Base-by-base conservation (phyloP, 2,113 vertebrate species). In the Pelusios castaneus region DNA sequence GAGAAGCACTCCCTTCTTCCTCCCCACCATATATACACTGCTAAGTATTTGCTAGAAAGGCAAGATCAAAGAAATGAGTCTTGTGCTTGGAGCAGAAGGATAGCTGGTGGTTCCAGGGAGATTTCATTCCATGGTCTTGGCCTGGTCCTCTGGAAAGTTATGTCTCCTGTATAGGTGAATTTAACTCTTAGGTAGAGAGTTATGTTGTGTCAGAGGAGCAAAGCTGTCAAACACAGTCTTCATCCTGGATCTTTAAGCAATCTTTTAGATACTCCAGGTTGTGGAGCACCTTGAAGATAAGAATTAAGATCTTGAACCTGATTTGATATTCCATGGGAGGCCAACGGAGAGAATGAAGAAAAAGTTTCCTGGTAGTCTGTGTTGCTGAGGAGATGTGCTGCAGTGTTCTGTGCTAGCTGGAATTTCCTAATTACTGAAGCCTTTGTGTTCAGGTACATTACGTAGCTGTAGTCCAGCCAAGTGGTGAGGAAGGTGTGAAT, bases 111-210 rank as follows among this genome's bases (percentile, higher is more conserved):
- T 67, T 34, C 31, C 34, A 38, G 67, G 9, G n/a, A 70, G 67
- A 38, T 21, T 49, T 93, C 4, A 5, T 17, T 90, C 80, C 0
- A 10, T 0, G 2, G 83, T 47, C 31, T 63, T 90, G 0, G 0
- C 81, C 81, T 45, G 90, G 45, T 47, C 47, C 47, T 47, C 77
- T 29, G 81, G 25, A 89, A 56, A 47, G 47, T 47, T 73, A 51
- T 24, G 12, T 70, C 80, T 90, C 16, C 58, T 85, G 52, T 45
- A 31, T 8, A 7, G 60, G 13, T 67, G 51, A 85, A 47, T 21
- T 3, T 41, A 10, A 82, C 13, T 60, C 58, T 60, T 60, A n/a
- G n/a, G n/a, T n/a, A n/a, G n/a, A n/a, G n/a, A n/a, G n/a, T n/a
- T n/a, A 21, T 16, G 16, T n/a, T 19, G 60, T 8, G 19, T 3